Percentiles rank a stretch among this genome's conserved stretches.
These are phyloP conservation scores for Dynastes hyllus DNA, from an alignment of 2,888 invertebrate genomes.

Conservation along the genomic window DNA sequence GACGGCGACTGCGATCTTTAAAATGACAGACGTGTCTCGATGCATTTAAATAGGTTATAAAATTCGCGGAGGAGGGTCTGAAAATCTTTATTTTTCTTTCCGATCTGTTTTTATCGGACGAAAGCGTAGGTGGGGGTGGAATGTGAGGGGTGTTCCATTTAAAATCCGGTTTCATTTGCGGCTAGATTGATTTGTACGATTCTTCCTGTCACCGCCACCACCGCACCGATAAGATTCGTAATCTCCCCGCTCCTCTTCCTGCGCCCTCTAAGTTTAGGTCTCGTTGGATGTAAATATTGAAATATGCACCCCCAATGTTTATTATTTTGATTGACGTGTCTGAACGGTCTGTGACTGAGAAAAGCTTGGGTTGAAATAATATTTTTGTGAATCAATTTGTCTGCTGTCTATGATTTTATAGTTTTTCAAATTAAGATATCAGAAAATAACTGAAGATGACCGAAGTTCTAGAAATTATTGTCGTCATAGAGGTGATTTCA, in stretches of 20 bases:
- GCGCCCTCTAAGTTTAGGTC: slow-evolving; percentile 20
- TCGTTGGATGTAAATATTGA: slow-evolving; percentile 66
- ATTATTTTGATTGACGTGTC: slow-evolving; percentile 70
- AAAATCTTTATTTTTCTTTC: slow-evolving; percentile 43
- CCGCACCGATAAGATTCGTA: slow-evolving; percentile 1
- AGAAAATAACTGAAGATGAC: not conserved
- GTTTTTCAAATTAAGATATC: slow-evolving; percentile 30
- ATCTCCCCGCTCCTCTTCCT: slow-evolving; percentile 43
- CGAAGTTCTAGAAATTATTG: too few species aligned
- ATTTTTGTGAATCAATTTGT: slow-evolving; percentile 46
- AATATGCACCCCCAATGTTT: slow-evolving; percentile 70
- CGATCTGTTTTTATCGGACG: slow-evolving; percentile 5
- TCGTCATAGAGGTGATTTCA: too few species aligned
- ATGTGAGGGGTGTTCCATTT: slow-evolving; percentile 51
- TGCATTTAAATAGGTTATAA: slow-evolving; percentile 62
- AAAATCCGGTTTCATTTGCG: slow-evolving; percentile 67
- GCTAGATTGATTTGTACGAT: slow-evolving; percentile 67
- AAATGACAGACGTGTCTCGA: slow-evolving; percentile 59
- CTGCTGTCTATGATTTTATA: slow-evolving; percentile 21
- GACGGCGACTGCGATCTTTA: slow-evolving; percentile 49
- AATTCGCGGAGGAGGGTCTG: slow-evolving; percentile 56
- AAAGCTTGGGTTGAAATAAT: slow-evolving; percentile 43
- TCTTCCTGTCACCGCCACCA: slow-evolving; percentile 34
- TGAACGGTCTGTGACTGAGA: slow-evolving; percentile 60
- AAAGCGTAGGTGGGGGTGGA: slow-evolving; percentile 22